These are phyloP conservation scores for Epizoanthus scotinus DNA, from an alignment of 92 coral and sea anemone species.

Conservation along the genomic window DNA sequence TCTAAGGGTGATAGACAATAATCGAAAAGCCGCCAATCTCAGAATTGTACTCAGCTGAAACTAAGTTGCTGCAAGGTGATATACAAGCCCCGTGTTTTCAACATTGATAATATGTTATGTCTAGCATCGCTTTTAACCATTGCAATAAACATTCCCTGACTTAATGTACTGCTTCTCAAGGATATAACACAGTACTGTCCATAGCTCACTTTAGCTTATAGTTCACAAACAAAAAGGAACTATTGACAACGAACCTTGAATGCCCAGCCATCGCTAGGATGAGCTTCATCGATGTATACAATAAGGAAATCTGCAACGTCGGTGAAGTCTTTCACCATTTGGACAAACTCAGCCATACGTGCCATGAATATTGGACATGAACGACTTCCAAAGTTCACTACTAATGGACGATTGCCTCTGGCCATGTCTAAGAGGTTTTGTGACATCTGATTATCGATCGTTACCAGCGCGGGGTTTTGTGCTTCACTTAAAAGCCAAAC, in stretches of 20 bases:
- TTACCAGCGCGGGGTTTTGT: conserved; percentile 60
- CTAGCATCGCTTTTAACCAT: no score
- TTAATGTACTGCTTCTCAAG: no score
- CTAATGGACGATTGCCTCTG: conserved; percentile 65
- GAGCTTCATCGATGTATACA: conserved; percentile 90
- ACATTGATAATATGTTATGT: no score
- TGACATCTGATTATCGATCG: conserved; percentile 49
- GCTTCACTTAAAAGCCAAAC: conserved; percentile 56
- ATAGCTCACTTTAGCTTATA: no score
- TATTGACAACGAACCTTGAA: conserved; percentile 59
- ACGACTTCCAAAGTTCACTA: conserved; percentile 81
- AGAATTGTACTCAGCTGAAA: no score
- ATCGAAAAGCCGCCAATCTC: no score
- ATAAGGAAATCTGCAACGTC: conserved; percentile 82
- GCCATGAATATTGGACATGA: conserved; percentile 79
- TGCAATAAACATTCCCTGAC: no score
- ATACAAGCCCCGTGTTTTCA: no score
- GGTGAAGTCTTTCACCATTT: conserved; percentile 73
- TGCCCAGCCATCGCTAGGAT: conserved; percentile 89
- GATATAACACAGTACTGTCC: no score
- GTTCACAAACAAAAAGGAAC: no score
- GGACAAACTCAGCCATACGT: conserved; percentile 61
- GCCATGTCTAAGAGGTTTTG: conserved; percentile 59
- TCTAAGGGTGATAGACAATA: no score
- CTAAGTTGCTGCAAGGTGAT: no score